Conservation (phyloP, 2,113 vertebrate species). For the Oophaga pumilio region DNA sequence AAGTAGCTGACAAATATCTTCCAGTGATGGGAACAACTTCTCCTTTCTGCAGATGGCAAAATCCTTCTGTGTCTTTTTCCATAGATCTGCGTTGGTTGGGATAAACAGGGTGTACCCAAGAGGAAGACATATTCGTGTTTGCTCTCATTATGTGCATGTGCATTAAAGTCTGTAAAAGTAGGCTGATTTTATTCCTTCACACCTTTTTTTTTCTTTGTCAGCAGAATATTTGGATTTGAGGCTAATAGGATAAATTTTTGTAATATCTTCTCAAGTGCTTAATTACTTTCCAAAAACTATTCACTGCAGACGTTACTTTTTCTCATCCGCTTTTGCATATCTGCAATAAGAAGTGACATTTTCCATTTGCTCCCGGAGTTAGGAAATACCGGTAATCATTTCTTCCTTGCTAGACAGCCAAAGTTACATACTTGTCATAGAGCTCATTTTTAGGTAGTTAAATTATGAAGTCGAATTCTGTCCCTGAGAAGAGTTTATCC, state of each 20-base stretch:
- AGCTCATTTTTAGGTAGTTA: neutral
- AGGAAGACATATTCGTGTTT: slow-evolving; percentile 28
- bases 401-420: neutral
- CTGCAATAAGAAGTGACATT: neutral
- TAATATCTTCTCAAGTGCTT: slow-evolving; percentile 29
- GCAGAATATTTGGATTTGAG: slow-evolving; percentile 25
- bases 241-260: slow-evolving; percentile 40
- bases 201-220: neutral
- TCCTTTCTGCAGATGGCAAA: slow-evolving; percentile 40
- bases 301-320: neutral
- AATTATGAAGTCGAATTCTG: neutral
- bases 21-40: slow-evolving; percentile 43
- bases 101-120: slow-evolving; percentile 49
- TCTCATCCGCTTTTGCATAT: neutral
- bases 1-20: slow-evolving; percentile 41
- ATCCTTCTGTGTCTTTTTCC: slow-evolving; percentile 37
- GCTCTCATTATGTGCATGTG: slow-evolving; percentile 2
- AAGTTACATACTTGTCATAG: neutral
- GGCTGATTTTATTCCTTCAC: neutral
- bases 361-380: neutral
- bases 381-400: slow-evolving; percentile 28
- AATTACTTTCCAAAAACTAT: slow-evolving; percentile 5
- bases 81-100: slow-evolving; percentile 8
- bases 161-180: slow-evolving; percentile 3
- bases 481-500: neutral